Evolutionary conservation across 1,140 invertebrate genomes (phyloP).

Genomic region (Zaprionus vittiger): DNA sequence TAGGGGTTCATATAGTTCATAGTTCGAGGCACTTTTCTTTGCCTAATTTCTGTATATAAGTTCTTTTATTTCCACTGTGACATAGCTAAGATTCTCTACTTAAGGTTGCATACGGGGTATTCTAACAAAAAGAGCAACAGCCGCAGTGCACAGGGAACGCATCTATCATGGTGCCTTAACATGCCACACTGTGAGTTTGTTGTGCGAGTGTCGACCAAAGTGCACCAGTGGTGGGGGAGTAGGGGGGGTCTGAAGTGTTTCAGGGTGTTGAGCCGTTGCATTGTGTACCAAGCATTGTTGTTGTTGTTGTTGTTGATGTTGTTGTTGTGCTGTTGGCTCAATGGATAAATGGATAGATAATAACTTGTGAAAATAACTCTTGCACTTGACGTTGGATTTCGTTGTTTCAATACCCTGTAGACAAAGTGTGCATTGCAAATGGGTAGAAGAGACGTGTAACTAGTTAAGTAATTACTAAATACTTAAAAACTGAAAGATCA

Average conservation of each 20-base stretch:
- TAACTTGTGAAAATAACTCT: constrained; percentile 82
- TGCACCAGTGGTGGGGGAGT: not conserved
- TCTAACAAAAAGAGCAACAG: constrained; percentile 44
- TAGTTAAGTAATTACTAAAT: too few relatives aligned
- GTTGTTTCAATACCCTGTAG: constrained; percentile 24
- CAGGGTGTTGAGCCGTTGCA: constrained; percentile 52
- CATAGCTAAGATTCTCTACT: not conserved
- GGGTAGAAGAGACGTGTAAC: not conserved
- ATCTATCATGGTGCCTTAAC: constrained; percentile 42
- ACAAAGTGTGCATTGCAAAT: not conserved
- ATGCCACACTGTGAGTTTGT: constrained; percentile 34
- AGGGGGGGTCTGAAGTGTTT: not conserved
- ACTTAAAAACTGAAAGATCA: too few relatives aligned
- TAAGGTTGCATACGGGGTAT: constrained; percentile 11
- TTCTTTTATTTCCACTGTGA: not conserved
- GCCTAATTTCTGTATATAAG: too few relatives aligned
- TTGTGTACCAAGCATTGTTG: constrained; percentile 13
- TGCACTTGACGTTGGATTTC: constrained; percentile 63
- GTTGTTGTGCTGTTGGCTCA: constrained; percentile 58
- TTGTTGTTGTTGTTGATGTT: not conserved
- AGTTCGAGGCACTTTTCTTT: too few relatives aligned
- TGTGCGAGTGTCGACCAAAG: constrained; percentile 24
- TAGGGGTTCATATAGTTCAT: too few relatives aligned
- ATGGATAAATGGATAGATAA: constrained; percentile 81
- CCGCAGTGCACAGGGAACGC: constrained; percentile 39